Percentiles rank a stretch among this genome's conserved stretches.
Evolutionary conservation across 2,113 vertebrate genomes (phyloP).

Genomic region (Hyla sarda): DNA sequence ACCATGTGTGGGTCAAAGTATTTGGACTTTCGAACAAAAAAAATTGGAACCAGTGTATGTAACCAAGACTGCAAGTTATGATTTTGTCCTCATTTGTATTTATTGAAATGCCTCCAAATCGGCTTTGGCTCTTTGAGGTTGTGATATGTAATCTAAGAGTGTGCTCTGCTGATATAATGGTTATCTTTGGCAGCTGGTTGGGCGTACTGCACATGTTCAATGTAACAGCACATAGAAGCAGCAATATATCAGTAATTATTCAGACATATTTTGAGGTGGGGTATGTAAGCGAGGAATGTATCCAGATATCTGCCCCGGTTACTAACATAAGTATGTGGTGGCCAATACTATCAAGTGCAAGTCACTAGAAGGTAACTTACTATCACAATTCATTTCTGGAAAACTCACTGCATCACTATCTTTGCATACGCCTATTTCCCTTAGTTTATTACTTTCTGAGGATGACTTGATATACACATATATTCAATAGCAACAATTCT

Average conservation of each 20-base stretch:
- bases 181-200: conserved; percentile 50
- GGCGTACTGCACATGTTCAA: conserved; percentile 32
- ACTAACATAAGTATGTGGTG: not conserved
- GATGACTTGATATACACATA: not conserved
- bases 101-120: conserved; percentile 54
- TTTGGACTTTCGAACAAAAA: conserved; percentile 8
- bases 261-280: not conserved
- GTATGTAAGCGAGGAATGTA: not conserved
- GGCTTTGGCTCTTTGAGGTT: conserved; percentile 44
- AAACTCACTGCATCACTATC: not conserved
- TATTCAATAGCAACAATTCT: not conserved
- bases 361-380: not conserved
- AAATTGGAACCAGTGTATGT: conserved; percentile 29
- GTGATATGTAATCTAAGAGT: conserved; percentile 53
- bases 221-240: conserved; percentile 29
- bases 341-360: not conserved
- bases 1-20: conserved; percentile 22
- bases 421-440: not conserved
- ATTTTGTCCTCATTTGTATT: conserved; percentile 49
- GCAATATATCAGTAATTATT: conserved; percentile 29
- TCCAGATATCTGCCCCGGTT: conserved; percentile 2
- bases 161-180: conserved; percentile 51
- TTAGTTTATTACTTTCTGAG: not conserved
- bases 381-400: not conserved
- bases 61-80: conserved; percentile 49